Evolutionary conservation across 2,888 invertebrate genomes (phyloP).

Genomic region (Elysia crispata): DNA sequence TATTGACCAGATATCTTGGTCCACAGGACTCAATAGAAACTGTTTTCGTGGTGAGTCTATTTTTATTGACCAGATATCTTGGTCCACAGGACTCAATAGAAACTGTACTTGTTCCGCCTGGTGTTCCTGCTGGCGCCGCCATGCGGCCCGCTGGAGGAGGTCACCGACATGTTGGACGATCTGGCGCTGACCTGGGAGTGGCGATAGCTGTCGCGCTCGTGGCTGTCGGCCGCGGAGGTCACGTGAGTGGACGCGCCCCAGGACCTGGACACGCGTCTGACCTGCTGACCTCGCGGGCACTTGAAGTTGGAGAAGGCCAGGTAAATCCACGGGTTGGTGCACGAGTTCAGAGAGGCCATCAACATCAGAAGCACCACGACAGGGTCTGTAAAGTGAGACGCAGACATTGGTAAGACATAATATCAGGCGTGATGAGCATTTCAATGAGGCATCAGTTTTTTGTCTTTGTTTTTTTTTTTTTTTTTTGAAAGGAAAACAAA

Average conservation of each 20-base stretch:
- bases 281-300: slow-evolving; percentile 44
- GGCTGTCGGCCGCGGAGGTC: slow-evolving; percentile 40
- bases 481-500: no score
- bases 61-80: no score
- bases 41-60: no score
- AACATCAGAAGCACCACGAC: slow-evolving; percentile 68
- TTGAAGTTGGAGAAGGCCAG: slow-evolving; percentile 77
- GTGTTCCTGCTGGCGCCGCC: slow-evolving; percentile 37
- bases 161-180: slow-evolving; percentile 45
- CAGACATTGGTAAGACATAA: no score
- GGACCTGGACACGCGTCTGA: slow-evolving; percentile 49
- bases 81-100: neutral
- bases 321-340: slow-evolving; percentile 82
- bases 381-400: no score
- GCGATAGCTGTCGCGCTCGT: slow-evolving; percentile 29
- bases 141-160: slow-evolving; percentile 37
- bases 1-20: no score
- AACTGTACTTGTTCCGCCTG: slow-evolving; percentile 23
- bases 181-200: slow-evolving; percentile 43
- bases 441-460: no score
- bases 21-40: no score
- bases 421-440: no score
- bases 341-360: slow-evolving; percentile 83
- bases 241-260: slow-evolving; percentile 56
- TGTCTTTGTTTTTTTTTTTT: no score